Percentiles rank a stretch among this genome's conserved stretches.
Conservation (phyloP, 2,888 invertebrate species). For the Drosophila prolongata region DNA sequence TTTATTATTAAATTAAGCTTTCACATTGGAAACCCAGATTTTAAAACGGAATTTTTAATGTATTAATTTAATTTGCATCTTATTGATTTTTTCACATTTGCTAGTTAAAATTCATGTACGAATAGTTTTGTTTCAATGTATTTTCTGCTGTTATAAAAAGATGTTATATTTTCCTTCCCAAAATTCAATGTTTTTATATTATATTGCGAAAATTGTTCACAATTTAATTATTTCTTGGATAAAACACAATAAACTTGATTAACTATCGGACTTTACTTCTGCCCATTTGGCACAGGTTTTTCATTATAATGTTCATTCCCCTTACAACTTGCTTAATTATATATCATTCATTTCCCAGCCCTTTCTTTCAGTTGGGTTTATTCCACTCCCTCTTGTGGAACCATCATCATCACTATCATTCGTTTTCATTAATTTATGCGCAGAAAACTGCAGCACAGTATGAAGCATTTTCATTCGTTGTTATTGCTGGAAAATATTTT, state of each 20-base stretch:
- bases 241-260: background rate
- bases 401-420: slow-evolving; percentile 24
- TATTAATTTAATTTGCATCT: no score
- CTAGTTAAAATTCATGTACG: no score
- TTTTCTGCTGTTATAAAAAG: no score
- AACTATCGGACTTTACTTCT: background rate
- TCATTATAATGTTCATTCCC: slow-evolving; percentile 5
- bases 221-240: no score
- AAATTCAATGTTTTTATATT: no score
- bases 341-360: slow-evolving; percentile 39
- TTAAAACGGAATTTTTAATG: no score
- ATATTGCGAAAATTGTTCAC: no score
- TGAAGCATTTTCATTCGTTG: slow-evolving; percentile 60
- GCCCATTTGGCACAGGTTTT: background rate
- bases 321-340: slow-evolving; percentile 29
- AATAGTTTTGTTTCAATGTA: no score
- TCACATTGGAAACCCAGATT: no score
- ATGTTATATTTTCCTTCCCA: no score
- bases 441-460: slow-evolving; percentile 72
- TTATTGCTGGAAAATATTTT: slow-evolving; percentile 48
- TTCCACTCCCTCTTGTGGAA: slow-evolving; percentile 6
- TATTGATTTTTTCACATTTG: no score
- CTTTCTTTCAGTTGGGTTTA: slow-evolving; percentile 27
- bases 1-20: no score
- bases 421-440: slow-evolving; percentile 71